Percentiles rank a stretch among this genome's conserved stretches.
Conservation (phyloP, 2,113 vertebrate species). For the Gallinago paraguaiae region DNA sequence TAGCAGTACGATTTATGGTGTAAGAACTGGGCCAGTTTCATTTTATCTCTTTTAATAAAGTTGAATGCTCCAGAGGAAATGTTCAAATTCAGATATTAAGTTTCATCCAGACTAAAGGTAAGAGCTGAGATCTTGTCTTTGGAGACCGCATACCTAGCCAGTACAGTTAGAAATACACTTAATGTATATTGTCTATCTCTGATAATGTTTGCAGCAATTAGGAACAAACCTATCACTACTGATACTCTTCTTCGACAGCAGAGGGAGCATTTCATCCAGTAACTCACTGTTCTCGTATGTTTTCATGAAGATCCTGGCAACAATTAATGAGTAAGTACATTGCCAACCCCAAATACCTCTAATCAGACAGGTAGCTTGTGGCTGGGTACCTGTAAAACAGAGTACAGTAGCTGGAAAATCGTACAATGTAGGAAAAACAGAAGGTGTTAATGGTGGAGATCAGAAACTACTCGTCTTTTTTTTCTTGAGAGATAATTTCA, state of each 20-base stretch:
- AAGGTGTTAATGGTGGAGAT: background rate
- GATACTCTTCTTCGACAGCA: background rate
- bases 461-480: background rate
- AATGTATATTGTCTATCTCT: background rate
- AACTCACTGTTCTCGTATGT: background rate
- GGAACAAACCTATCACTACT: background rate
- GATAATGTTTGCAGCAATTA: too few relatives aligned
- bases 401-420: background rate
- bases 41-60: constrained; percentile 18
- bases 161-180: background rate
- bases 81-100: background rate
- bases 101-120: background rate
- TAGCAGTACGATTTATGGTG: background rate
- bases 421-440: background rate
- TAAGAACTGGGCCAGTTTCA: background rate
- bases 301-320: background rate
- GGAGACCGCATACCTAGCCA: background rate
- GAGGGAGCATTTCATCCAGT: constrained; percentile 19
- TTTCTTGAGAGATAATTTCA: background rate
- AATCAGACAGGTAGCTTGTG: background rate
- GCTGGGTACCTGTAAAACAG: background rate
- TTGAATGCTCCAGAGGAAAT: background rate
- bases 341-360: background rate
- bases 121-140: background rate
- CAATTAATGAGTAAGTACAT: background rate